Evolutionary conservation across 2,888 invertebrate genomes (phyloP), one percentile per base, ranked within the genome.

Genomic region (Encarsia formosa): DNA sequence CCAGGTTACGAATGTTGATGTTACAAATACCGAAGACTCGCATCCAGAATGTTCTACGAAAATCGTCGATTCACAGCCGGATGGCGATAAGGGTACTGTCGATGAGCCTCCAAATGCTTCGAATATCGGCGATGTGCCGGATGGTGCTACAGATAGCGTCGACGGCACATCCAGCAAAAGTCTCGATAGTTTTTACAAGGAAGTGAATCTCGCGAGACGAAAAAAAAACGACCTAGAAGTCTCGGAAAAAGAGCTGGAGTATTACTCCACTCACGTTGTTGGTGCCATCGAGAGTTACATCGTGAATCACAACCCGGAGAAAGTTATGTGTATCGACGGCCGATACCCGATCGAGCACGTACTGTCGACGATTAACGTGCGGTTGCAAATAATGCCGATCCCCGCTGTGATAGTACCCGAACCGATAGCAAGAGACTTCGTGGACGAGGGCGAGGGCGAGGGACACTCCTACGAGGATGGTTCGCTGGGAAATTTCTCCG

Each of bases 291-390:
- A 83, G 61, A 74, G 75, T 32, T 75, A 78, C 65, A 64, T 83
- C 31, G 66, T 79, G 46, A 69, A 76, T 18, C 80, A 78, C 64
- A 73, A 81, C 62, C 79, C 81, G 1, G 78, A 80, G 60, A 70
- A 73, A 63, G 73, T 81, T 34, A 73, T 85, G 23, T 80, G 79
- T 69, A 63, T 85, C 39, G 83, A 85, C 67, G 83, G 80, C 2
- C 74, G 83, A 26, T 70, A 73, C 31, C 66, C 77, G 20, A 59
- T 71, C 16, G 65, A 71, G 38, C 69, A 77, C 59, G 79, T 82
- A 77, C 75, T 83, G 61, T 62, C 78, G 58, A 69, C 78, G 26
- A 57, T 82, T 35, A 70, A 72, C 57, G 70, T 77, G 58, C 76
- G 73, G 58, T 65, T 83, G 20, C 61, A 66, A 45, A 62, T 66